Conservation (phyloP, 2,888 invertebrate species). For the Phyllotreta cruciferae region DNA sequence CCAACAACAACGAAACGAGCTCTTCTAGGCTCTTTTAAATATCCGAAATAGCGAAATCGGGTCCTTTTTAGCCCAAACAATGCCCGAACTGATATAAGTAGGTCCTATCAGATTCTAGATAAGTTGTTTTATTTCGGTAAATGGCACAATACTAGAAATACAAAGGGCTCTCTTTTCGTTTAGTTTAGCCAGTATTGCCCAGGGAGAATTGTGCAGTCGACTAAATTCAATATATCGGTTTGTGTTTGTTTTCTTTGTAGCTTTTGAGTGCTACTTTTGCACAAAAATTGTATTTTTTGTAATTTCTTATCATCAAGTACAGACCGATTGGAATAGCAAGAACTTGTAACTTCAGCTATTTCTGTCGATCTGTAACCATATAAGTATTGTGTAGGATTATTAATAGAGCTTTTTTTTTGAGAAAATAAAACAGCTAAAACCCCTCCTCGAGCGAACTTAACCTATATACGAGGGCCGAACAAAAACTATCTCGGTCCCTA, state of each 20-base stretch:
- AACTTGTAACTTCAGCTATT: background rate
- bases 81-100: slow-evolving; percentile 39
- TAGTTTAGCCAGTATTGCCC: slow-evolving; percentile 20
- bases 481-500: slow-evolving; percentile 35
- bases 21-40: slow-evolving; percentile 31
- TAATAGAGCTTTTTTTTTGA: background rate
- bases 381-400: background rate
- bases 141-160: slow-evolving; percentile 36
- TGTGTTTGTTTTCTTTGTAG: slow-evolving; percentile 18
- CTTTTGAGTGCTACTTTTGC: background rate
- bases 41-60: slow-evolving; percentile 29
- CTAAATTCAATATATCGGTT: slow-evolving; percentile 19
- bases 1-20: background rate
- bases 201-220: slow-evolving; percentile 28
- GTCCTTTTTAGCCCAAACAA: slow-evolving; percentile 32
- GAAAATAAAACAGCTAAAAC: slow-evolving; percentile 9
- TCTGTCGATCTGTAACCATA: background rate
- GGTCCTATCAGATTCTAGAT: slow-evolving; percentile 39
- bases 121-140: slow-evolving; percentile 40
- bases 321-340: no score
- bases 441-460: slow-evolving; percentile 3
- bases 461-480: slow-evolving; percentile 29
- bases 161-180: slow-evolving; percentile 36
- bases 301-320: no score
- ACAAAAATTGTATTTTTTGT: no score